Base-by-base conservation (phyloP, 1,140 invertebrate species). In the Drosophila paulistorum region DNA sequence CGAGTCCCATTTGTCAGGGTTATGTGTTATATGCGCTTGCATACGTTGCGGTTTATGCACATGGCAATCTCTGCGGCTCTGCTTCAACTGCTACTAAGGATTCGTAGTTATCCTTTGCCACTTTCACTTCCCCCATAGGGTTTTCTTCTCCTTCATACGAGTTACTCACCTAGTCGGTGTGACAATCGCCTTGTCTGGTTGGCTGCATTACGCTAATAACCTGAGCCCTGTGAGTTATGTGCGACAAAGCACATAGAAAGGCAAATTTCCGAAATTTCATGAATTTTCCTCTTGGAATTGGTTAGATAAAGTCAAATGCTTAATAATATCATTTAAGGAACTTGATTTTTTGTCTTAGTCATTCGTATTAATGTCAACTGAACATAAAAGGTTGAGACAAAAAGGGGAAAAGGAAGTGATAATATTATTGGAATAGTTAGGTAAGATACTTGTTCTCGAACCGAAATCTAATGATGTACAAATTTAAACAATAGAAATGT, bases 201-300 rank as follows among this genome's bases (percentile, higher is more conserved):
- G 74, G 69, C 79, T 87, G 79, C 82, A 85, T 85, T 85, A 85
- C 82, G 82, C 82, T 86, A 86, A 86, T 86, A 86, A 82, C 82
- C 79, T 82, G 74, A 79, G 48, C 71, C 74, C 57, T 65, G 39
- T 87, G 79, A 86, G 83, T 82, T 82, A 82, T 82, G 79, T 51
- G 79, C 51, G 60, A 68, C 58, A 55, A 37, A 39, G 65, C 39
- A 30, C 20, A 51, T 14, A 51, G 45, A 7, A 30, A 23, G 66
- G 7, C 57, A 69, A 65, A 69, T 74, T 77, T 65, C 45, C 17
- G 66, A 42, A 85, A 77, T 67, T 67, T 75, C 77, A 54, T 42
- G 30, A 37, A 35, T 64, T 70, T 71, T 60, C 54, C 45, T 48
- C 11, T 64, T 57, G 35, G 23, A 59, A 37, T 59, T 37, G 35